These are phyloP conservation scores for Varanus salvator DNA, from an alignment of 2,113 vertebrate genomes.

Conservation along the genomic window DNA sequence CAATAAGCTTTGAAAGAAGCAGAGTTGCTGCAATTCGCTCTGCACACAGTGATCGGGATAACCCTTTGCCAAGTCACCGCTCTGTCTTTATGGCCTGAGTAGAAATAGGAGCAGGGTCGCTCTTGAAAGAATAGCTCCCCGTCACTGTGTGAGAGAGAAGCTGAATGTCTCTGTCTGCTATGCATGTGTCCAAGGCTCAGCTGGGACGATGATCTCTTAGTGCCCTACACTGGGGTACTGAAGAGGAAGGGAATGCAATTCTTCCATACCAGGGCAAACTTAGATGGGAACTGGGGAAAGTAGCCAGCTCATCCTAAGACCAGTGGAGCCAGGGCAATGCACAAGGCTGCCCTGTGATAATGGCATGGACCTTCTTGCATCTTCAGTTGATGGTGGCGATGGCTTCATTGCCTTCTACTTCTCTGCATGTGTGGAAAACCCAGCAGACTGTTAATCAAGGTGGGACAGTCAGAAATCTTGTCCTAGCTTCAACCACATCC, in stretches of 20 bases:
- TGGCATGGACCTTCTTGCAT: not conserved
- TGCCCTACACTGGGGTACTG: not conserved
- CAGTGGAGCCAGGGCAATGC: not conserved
- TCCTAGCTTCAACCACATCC: not conserved
- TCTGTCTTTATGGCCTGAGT: not conserved
- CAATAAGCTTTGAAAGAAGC: not conserved
- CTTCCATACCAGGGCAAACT: not conserved
- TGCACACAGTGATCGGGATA: not conserved
- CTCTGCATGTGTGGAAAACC: not conserved
- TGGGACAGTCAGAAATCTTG: not conserved
- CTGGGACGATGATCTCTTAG: not conserved
- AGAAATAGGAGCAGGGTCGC: not conserved
- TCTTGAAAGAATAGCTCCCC: not conserved
- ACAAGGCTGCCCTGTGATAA: not conserved
- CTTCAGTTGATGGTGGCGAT: not conserved
- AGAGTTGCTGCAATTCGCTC: not conserved
- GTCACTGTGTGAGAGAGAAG: not conserved
- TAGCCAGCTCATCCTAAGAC: not conserved
- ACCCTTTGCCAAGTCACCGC: not conserved
- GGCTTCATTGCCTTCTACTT: not conserved
- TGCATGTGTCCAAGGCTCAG: not conserved
- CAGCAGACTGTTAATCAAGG: not conserved
- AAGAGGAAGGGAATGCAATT: not conserved
- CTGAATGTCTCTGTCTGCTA: not conserved
- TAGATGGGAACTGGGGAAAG: not conserved